phyloP scores from a whole-genome alignment of 2,113 vertebrate species.

The Spermophilus dauricus region DNA sequence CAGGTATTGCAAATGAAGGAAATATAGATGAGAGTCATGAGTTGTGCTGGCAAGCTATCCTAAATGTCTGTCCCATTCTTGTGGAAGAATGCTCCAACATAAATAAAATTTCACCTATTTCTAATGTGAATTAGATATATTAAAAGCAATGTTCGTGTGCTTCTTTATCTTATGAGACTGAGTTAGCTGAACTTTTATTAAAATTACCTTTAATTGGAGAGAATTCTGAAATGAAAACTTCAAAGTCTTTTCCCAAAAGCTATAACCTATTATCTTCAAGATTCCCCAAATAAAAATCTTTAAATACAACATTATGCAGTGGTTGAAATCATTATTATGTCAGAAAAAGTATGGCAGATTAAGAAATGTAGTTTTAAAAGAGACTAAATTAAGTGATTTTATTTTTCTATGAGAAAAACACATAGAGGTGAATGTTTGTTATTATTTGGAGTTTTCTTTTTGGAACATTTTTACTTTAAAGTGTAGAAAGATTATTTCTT shows the following conservation, averaged over 20 bases:
- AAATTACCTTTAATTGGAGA: neutral
- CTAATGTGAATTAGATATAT: neutral
- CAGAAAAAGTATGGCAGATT: neutral
- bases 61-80: neutral
- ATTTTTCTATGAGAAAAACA: slow-evolving; percentile 1
- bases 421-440: neutral
- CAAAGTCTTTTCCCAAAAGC: neutral
- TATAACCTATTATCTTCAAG: neutral
- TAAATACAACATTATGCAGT: neutral
- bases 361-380: neutral
- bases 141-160: neutral
- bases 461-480: neutral
- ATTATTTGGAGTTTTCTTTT: neutral
- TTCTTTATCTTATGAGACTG: slow-evolving; percentile 2
- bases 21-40: neutral
- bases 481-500: neutral
- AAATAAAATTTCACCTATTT: neutral
- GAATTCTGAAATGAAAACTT: neutral
- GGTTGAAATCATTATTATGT: neutral
- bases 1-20: neutral
- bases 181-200: slow-evolving; percentile 1
- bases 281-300: neutral
- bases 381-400: neutral
- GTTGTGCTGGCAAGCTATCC: neutral
- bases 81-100: neutral